Evolutionary conservation across 1,140 invertebrate species (phyloP).

Genomic region (Archivesica marissinica): DNA sequence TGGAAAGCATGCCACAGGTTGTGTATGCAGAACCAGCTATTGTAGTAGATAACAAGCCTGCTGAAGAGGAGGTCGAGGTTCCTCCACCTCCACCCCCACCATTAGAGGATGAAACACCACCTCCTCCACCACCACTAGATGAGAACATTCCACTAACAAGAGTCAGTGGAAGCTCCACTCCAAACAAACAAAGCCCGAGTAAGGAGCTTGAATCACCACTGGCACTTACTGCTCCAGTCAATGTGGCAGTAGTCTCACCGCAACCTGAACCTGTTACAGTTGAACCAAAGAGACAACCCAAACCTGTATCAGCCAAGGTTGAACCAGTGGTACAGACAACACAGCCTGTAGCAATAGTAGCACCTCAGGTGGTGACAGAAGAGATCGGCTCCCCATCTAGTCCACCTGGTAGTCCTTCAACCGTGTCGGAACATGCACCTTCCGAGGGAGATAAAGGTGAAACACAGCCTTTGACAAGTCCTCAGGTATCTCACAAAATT

Average conservation of each 20-base stretch:
- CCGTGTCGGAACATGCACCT: neutral
- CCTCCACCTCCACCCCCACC: constrained; percentile 60
- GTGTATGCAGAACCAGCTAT: constrained; percentile 52
- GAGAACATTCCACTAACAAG: constrained; percentile 55
- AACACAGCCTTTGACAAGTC: neutral
- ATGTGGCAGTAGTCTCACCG: constrained; percentile 33
- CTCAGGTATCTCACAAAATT: constrained; percentile 56
- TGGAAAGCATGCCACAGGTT: constrained; percentile 18
- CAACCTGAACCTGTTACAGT: constrained; percentile 36
- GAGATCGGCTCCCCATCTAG: neutral
- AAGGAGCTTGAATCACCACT: constrained; percentile 45
- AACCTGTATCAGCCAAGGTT: constrained; percentile 6
- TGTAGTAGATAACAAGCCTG: constrained; percentile 53
- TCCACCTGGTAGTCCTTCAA: constrained; percentile 43
- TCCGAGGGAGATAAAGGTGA: neutral
- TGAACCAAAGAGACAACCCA: neutral
- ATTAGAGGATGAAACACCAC: constrained; percentile 50
- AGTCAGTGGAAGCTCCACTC: constrained; percentile 56
- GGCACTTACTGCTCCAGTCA: neutral
- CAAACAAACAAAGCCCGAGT: constrained; percentile 49
- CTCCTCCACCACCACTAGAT: constrained; percentile 59
- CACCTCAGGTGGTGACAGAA: constrained; percentile 34
- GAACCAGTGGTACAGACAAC: neutral
- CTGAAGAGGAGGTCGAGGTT: constrained; percentile 38
- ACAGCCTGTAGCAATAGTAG: constrained; percentile 4